A percentile compares a stretch with the other conserved stretches of the same genome.
phyloP scores from a whole-genome alignment of 2,888 invertebrate species.

The Omphaloscelis lunosa region DNA sequence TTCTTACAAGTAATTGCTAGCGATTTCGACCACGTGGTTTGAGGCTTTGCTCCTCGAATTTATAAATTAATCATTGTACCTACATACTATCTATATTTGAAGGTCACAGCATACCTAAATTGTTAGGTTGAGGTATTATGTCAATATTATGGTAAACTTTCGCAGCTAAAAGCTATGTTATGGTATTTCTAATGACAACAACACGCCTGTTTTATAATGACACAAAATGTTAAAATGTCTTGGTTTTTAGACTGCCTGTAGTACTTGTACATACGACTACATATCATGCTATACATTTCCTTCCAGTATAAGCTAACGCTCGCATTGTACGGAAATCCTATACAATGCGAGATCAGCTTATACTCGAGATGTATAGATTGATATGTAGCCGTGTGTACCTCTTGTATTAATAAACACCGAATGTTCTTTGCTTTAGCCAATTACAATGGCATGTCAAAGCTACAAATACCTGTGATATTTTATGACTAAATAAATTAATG shows the following conservation, averaged over 20 bases:
- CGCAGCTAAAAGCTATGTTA: neutral
- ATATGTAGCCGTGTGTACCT: too few species aligned
- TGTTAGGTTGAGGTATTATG: slow-evolving; percentile 12
- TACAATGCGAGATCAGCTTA: too few species aligned
- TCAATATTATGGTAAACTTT: neutral
- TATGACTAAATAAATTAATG: too few species aligned
- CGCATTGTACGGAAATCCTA: too few species aligned
- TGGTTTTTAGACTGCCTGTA: neutral
- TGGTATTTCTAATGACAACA: neutral
- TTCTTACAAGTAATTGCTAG: slow-evolving; percentile 17
- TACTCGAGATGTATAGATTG: too few species aligned
- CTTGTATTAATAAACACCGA: neutral
- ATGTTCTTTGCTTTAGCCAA: neutral
- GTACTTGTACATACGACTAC: neutral
- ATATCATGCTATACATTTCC: too few species aligned
- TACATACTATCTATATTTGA: slow-evolving; percentile 6
- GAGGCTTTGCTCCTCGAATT: slow-evolving; percentile 25
- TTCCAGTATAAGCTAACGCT: too few species aligned
- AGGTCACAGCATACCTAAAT: slow-evolving; percentile 14
- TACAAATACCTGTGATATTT: neutral
- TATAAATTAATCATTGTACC: slow-evolving; percentile 15
- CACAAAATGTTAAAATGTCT: neutral
- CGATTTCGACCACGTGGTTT: slow-evolving; percentile 30
- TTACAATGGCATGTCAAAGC: neutral
- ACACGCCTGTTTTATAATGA: neutral